Evolutionary conservation across 2,888 invertebrate species (phyloP), one percentile per base, ranked within the genome.

Genomic region (Gymnosoma rotundatum): DNA sequence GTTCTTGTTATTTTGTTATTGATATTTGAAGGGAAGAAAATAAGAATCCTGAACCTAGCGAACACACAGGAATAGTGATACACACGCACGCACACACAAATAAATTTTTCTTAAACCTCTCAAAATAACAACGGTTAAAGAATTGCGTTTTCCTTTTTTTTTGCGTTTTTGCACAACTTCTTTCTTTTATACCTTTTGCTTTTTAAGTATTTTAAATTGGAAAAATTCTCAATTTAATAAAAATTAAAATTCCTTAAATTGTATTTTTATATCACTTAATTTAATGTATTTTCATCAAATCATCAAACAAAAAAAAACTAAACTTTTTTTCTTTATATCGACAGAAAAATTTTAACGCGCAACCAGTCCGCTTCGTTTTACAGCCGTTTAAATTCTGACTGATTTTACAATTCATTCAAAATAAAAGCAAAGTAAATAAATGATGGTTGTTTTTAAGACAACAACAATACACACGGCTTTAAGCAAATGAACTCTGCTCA

Each of bases 341-440:
- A 63, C 25, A 20, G 50, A 50, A 64, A 54, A 75, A 18, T 52
- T 9, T 70, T 45, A 63, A 69, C 21, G 80, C 76, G 83, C 83
- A 74, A 80, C 80, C 66, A 67, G 80, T 80, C 76, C 58, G 61
- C 80, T 80, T 42, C 76, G 83, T 80, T 80, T 73, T 69, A 76
- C 70, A 61, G 76, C 76, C 76, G 76, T 83, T 83, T 80, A 79
- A 67, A 67, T 80, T 83, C 83, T 83, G 83, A 76, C 79, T 73
- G 60, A 54, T 36, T 72, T 78, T 12, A 42, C 38, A 25, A 50
- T 60, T 50, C 72, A 72, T 50, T 64, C 58, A 64, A 64, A 72
- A 52, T 58, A 70, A 56, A 56, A 25, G 32, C 54, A 78, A 56
- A 83, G 73, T 74, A 78, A 73, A 75, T 78, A 45, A 63, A 74